Conservation (phyloP, 2,113 vertebrate species). For the Mirounga angustirostris region DNA sequence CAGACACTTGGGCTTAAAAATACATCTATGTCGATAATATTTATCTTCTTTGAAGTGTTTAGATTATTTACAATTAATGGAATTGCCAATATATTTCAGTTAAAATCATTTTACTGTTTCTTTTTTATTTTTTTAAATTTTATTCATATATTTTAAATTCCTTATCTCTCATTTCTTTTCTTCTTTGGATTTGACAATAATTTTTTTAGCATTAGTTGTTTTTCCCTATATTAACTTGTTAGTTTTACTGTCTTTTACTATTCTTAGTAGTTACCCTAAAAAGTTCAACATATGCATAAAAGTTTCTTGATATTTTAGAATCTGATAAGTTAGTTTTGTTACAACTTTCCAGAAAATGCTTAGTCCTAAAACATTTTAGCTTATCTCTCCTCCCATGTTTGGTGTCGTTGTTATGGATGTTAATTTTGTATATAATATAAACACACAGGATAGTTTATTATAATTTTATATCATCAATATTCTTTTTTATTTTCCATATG, state of each 20-base stretch:
- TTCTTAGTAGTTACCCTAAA: neutral
- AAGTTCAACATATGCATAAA: neutral
- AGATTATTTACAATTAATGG: neutral
- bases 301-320: neutral
- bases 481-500: neutral
- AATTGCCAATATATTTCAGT: neutral
- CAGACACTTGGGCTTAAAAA: neutral
- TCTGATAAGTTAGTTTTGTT: neutral
- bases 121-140: neutral
- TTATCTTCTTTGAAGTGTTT: neutral
- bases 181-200: neutral
- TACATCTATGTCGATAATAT: neutral
- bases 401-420: neutral
- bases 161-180: neutral
- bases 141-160: neutral
- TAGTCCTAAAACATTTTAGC: neutral
- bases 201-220: neutral
- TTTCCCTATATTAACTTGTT: neutral
- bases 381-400: neutral
- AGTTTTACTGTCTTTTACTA: neutral
- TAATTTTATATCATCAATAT: neutral
- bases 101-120: neutral
- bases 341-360: neutral
- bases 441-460: neutral
- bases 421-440: neutral